Evolutionary conservation across 2,888 invertebrate genomes (phyloP).

Genomic region (Dascillus cervinus): DNA sequence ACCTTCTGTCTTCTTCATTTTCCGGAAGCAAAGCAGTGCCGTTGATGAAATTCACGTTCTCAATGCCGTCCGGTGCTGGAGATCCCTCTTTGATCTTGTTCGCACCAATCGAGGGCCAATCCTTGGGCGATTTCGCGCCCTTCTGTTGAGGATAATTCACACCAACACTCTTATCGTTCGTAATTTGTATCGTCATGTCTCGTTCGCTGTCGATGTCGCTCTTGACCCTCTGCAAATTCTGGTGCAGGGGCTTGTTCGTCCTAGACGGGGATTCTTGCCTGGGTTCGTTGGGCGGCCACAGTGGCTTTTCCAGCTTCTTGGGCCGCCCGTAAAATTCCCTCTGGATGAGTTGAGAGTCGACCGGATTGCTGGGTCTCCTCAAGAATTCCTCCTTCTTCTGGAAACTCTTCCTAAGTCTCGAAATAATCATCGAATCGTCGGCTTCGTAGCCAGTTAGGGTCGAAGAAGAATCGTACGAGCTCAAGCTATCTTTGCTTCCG

Average conservation of each 20-base stretch:
- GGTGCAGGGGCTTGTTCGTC: constrained; percentile 44
- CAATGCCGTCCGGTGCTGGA: constrained; percentile 24
- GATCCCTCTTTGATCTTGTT: constrained; percentile 27
- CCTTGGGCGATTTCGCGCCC: constrained; percentile 24
- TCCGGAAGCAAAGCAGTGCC: constrained; percentile 24
- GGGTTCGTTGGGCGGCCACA: constrained; percentile 27
- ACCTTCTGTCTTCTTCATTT: constrained; percentile 28
- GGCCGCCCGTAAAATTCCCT: constrained; percentile 74
- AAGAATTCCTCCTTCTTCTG: constrained; percentile 88
- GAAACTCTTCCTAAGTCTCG: constrained; percentile 72
- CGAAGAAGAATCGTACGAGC: constrained; percentile 61
- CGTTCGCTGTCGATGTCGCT: constrained; percentile 42
- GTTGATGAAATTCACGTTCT: constrained; percentile 18
- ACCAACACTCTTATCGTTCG: constrained; percentile 10
- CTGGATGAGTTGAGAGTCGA: constrained; percentile 41
- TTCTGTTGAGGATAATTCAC: constrained; percentile 22
- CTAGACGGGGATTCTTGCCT: constrained; percentile 36
- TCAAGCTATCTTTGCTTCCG: constrained; percentile 60
- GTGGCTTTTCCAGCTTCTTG: constrained; percentile 60
- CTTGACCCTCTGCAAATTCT: constrained; percentile 44
- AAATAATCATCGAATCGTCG: constrained; percentile 62
- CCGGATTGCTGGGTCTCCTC: constrained; percentile 61
- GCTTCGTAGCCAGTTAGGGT: constrained; percentile 59
- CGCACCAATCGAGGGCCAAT: constrained; percentile 13
- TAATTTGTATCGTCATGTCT: constrained; percentile 22